These are phyloP conservation scores for Anhinga anhinga DNA, from an alignment of 2,113 vertebrate genomes.

Conservation along the genomic window DNA sequence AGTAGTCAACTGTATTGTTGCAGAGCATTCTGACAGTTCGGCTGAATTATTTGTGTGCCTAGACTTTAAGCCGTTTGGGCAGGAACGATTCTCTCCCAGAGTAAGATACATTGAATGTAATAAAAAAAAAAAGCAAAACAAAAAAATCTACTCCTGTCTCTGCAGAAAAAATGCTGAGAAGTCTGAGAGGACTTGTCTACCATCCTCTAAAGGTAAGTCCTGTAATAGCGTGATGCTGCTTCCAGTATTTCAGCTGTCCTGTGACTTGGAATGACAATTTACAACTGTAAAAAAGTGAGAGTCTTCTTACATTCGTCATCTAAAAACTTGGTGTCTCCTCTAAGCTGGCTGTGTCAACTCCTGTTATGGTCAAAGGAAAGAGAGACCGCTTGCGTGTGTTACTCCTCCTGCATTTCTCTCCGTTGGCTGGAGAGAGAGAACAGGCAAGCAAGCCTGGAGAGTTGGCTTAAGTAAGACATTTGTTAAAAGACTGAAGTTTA, in stretches of 20 bases:
- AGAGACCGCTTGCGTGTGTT: neutral
- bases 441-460: fast-evolving
- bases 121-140: neutral
- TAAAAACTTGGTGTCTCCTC: neutral
- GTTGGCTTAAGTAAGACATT: neutral
- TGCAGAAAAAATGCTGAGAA: conserved; percentile 64
- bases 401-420: neutral
- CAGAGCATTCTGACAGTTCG: neutral
- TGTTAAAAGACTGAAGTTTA: neutral
- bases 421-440: neutral
- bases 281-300: neutral
- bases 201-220: conserved; percentile 50
- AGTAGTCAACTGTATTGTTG: neutral
- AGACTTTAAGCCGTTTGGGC: neutral
- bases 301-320: neutral
- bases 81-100: neutral
- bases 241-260: neutral
- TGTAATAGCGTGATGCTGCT: neutral
- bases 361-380: neutral
- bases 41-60: neutral
- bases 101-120: neutral
- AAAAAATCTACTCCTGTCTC: neutral
- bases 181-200: neutral
- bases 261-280: neutral
- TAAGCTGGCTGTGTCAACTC: neutral